Evolutionary conservation across 2,113 vertebrate genomes (phyloP).

Genomic region (Thinocorus orbignyianus): DNA sequence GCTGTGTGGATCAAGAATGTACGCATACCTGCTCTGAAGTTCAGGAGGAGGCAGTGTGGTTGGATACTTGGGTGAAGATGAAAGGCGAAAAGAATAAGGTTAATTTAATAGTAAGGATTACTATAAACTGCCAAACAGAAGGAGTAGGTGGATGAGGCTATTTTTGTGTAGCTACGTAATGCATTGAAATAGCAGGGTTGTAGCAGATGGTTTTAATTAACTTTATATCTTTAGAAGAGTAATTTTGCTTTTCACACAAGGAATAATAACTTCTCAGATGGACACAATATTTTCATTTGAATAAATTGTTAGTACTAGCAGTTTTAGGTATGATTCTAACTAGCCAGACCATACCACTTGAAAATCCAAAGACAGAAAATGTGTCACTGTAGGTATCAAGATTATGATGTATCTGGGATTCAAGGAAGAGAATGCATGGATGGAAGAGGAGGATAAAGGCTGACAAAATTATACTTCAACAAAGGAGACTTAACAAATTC

Average conservation of each 20-base stretch:
- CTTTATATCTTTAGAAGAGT: constrained; percentile 9
- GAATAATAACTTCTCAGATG: not conserved
- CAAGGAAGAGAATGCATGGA: not conserved
- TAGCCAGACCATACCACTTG: not conserved
- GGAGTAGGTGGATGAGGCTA: constrained; percentile 23
- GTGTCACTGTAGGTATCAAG: not conserved
- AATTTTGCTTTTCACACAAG: not conserved
- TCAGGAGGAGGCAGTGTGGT: constrained; percentile 21
- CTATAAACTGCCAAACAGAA: constrained; percentile 29
- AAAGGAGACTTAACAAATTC: not conserved
- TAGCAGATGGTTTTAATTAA: constrained; percentile 20
- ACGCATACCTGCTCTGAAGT: constrained; percentile 48
- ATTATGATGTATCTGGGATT: not conserved
- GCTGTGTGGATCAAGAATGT: constrained; percentile 22
- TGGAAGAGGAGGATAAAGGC: not conserved
- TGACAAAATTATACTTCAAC: not conserved
- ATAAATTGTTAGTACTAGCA: not conserved
- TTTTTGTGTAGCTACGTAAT: constrained; percentile 36
- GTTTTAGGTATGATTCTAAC: not conserved
- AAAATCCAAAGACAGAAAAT: not conserved
- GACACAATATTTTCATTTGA: not conserved
- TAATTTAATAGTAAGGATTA: constrained; percentile 35
- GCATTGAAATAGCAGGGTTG: not conserved
- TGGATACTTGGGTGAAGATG: constrained; percentile 53
- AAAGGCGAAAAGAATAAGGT: constrained; percentile 29